phyloP scores from a whole-genome alignment of 64 coral and sea anemone species.

The Stichodactyla helianthus region DNA sequence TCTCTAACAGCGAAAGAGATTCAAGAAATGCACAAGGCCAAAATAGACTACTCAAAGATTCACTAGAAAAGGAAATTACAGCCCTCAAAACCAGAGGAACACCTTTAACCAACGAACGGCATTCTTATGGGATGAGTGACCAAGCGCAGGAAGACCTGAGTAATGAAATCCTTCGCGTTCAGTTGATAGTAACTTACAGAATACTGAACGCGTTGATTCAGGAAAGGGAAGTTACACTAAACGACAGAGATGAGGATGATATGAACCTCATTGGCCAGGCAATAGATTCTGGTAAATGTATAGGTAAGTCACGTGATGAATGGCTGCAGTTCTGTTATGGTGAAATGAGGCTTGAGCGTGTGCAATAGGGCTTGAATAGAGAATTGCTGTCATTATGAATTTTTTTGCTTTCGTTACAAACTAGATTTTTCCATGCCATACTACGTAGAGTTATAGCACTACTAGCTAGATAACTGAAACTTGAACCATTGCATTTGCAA shows the following conservation, averaged over 20 bases:
- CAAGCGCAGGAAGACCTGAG: neutral
- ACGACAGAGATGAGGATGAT: neutral
- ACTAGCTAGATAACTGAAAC: too few relatives aligned
- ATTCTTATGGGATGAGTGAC: neutral
- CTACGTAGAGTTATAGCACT: too few relatives aligned
- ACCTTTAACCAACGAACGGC: too few relatives aligned
- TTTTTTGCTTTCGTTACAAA: too few relatives aligned
- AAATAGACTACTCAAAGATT: neutral
- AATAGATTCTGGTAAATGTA: constrained; percentile 37
- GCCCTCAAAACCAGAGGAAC: neutral
- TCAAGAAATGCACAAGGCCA: neutral
- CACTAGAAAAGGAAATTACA: neutral
- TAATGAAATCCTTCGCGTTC: constrained; percentile 35
- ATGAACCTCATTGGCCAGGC: constrained; percentile 6
- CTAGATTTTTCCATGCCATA: too few relatives aligned
- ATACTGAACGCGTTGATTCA: constrained; percentile 32
- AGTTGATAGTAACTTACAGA: constrained; percentile 14
- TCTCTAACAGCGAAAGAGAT: neutral
- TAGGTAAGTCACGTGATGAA: constrained; percentile 35
- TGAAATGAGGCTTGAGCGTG: too few relatives aligned
- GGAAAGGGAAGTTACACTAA: neutral
- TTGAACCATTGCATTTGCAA: too few relatives aligned
- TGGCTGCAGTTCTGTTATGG: too few relatives aligned
- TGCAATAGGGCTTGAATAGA: too few relatives aligned
- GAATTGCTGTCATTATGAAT: too few relatives aligned